These are phyloP conservation scores for Lysandra bellargus DNA, from an alignment of 2,888 invertebrate species.

Conservation along the genomic window DNA sequence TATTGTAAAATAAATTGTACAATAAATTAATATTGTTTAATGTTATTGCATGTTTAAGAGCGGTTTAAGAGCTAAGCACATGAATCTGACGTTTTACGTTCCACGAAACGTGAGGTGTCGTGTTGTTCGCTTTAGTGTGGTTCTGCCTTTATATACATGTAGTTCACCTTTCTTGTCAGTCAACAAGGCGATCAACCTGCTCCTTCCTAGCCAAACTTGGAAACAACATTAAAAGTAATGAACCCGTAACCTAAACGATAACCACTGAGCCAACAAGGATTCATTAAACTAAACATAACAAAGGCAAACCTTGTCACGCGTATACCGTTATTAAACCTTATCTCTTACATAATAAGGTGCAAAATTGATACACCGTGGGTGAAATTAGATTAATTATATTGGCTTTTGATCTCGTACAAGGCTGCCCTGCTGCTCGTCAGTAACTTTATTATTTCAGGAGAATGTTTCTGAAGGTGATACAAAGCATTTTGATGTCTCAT, in stretches of 20 bases:
- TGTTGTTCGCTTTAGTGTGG: too few species aligned
- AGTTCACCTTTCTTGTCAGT: too few species aligned
- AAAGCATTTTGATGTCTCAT: neutral
- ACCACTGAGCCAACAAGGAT: neutral
- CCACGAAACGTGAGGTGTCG: too few species aligned
- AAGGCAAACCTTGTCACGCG: neutral
- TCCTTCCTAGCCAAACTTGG: too few species aligned
- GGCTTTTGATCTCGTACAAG: constrained; percentile 12
- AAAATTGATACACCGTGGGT: neutral
- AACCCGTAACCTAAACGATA: neutral
- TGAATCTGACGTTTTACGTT: too few species aligned
- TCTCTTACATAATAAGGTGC: neutral
- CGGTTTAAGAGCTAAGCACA: too few species aligned
- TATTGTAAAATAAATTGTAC: too few species aligned
- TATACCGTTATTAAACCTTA: neutral
- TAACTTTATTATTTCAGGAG: constrained; percentile 5
- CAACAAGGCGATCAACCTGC: too few species aligned
- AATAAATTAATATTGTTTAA: too few species aligned
- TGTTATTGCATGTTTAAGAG: too few species aligned
- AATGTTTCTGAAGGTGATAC: neutral
- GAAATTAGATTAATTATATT: constrained; percentile 24
- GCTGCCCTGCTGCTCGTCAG: neutral
- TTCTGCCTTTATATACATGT: too few species aligned
- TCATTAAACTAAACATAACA: neutral
- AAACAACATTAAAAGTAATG: neutral